These are phyloP conservation scores for Taxidea taxus DNA, from an alignment of 2,113 vertebrate genomes.

Conservation along the genomic window DNA sequence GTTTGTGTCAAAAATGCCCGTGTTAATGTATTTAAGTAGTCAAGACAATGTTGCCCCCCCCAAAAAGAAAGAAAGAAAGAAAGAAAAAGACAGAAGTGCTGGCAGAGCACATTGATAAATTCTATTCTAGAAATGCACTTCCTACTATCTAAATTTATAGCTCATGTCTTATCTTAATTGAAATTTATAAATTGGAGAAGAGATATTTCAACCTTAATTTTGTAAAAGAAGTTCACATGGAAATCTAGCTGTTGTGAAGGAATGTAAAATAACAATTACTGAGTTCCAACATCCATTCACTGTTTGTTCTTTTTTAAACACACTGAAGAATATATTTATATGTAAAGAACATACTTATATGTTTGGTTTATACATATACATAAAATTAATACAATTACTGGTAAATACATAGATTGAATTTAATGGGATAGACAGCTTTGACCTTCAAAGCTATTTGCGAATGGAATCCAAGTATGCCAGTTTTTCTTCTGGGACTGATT, in stretches of 20 bases:
- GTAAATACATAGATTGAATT: background rate
- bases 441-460: background rate
- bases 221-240: background rate
- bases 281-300: background rate
- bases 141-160: background rate
- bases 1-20: background rate
- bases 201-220: background rate
- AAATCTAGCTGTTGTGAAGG: background rate
- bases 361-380: background rate
- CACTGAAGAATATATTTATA: background rate
- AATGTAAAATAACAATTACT: background rate
- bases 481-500: background rate
- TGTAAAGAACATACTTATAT: background rate
- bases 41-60: background rate
- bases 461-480: background rate
- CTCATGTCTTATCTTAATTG: background rate
- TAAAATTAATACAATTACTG: background rate
- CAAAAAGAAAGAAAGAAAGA: background rate
- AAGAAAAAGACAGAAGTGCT: background rate
- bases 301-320: background rate
- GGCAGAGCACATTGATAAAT: no score
- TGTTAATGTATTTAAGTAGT: background rate
- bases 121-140: background rate
- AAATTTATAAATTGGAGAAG: background rate
- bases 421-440: background rate